A percentile compares a stretch with the other conserved stretches of the same genome.
These are phyloP conservation scores for Agrilus cyanescens DNA, from an alignment of 2,888 invertebrate genomes.

Conservation along the genomic window DNA sequence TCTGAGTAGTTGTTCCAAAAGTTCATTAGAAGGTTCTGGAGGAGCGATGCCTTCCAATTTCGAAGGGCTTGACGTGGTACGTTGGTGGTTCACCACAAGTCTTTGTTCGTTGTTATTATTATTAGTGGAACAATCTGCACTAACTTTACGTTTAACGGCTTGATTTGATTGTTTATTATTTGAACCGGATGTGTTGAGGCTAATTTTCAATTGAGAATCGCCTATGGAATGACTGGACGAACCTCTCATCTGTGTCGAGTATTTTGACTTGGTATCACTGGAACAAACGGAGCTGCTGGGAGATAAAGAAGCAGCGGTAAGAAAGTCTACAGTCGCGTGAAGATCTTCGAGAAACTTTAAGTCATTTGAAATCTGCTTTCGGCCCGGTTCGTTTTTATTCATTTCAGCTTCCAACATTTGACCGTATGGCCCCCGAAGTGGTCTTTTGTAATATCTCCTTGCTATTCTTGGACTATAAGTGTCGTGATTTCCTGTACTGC, in stretches of 20 bases:
- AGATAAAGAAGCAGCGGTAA: conserved; percentile 22
- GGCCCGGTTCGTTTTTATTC: conserved; percentile 51
- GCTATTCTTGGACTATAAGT: conserved; percentile 40
- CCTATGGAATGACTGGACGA: conserved; percentile 44
- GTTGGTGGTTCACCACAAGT: conserved; percentile 52
- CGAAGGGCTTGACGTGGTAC: conserved; percentile 70
- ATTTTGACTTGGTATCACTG: conserved; percentile 25
- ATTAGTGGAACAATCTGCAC: conserved; percentile 29
- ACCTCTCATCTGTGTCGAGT: conserved; percentile 31
- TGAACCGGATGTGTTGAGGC: conserved; percentile 13
- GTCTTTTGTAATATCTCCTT: conserved; percentile 61
- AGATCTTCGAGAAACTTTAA: conserved; percentile 42
- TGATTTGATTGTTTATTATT: conserved; percentile 19
- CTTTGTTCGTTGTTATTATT: conserved; percentile 30
- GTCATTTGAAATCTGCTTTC: conserved; percentile 45
- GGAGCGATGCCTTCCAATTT: conserved; percentile 51
- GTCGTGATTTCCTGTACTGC: conserved; percentile 32
- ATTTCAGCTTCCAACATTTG: conserved; percentile 74
- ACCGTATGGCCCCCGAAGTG: conserved; percentile 63
- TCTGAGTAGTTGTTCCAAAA: conserved; percentile 63
- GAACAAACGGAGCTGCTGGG: conserved; percentile 23
- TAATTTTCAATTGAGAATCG: conserved; percentile 34
- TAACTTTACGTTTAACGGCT: conserved; percentile 28
- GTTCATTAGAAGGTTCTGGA: conserved; percentile 48
- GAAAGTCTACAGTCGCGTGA: conserved; percentile 21